A percentile compares a stretch with the other conserved stretches of the same genome.
Conservation (phyloP, 2,888 invertebrate species). For the Lithophane leautieri region DNA sequence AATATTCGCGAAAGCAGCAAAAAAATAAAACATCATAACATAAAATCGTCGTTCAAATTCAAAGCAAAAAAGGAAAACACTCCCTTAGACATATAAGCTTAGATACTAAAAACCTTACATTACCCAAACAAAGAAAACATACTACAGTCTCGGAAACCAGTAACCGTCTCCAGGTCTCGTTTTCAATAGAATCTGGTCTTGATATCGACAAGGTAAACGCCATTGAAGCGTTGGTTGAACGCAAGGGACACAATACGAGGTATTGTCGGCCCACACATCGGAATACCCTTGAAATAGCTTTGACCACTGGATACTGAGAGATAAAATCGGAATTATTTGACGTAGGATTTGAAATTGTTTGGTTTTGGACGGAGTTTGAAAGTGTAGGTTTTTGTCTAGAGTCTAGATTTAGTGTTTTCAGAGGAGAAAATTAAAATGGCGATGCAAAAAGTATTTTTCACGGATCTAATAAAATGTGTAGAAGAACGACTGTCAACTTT, state of each 20-base stretch:
- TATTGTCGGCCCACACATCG: conserved; percentile 60
- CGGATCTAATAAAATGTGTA: not conserved
- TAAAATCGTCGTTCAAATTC: not conserved
- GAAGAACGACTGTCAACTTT: not conserved
- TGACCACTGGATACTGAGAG: conserved; percentile 36
- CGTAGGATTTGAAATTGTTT: conserved; percentile 29
- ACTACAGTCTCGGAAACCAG: conserved; percentile 15
- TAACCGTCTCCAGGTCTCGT: conserved; percentile 41
- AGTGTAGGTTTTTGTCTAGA: not conserved
- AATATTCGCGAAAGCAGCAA: not conserved
- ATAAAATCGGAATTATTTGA: conserved; percentile 52
- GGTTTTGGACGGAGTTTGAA: not conserved
- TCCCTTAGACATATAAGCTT: not conserved
- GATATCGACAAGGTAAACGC: conserved; percentile 49
- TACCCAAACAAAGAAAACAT: conserved; percentile 26
- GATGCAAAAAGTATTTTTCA: not conserved
- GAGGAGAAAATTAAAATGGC: no score
- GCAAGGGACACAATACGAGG: conserved; percentile 47
- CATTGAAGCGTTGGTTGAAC: conserved; percentile 41
- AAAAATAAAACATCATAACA: conserved; percentile 1
- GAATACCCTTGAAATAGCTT: conserved; percentile 55
- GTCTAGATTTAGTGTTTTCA: not conserved
- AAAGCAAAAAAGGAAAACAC: conserved; percentile 27
- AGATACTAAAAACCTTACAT: conserved; percentile 21
- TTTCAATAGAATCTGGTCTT: conserved; percentile 51